Conservation (phyloP, 2,888 invertebrate genomes). For the Dryobota labecula region DNA sequence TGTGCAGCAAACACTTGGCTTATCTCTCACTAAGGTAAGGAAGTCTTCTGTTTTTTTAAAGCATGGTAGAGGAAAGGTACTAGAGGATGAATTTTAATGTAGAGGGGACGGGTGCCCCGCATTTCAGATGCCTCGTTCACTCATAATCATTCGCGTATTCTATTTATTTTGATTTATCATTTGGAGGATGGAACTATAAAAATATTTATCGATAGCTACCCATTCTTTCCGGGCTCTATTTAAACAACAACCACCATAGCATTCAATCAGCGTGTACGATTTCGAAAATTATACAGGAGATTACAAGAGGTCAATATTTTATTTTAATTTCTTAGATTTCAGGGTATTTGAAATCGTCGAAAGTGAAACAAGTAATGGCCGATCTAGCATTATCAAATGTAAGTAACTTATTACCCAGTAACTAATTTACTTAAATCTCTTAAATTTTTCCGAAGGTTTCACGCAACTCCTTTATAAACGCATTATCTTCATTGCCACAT, state of each 20-base stretch:
- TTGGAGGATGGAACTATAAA: background rate
- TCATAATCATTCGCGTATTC: background rate
- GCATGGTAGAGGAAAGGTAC: background rate
- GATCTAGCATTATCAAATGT: constrained; percentile 97
- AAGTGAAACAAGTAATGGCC: constrained; percentile 97
- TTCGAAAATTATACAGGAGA: background rate
- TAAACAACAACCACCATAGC: background rate
- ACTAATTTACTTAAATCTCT: background rate
- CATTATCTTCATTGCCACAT: too few species aligned
- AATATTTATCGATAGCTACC: background rate
- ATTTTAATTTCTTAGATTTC: constrained; percentile 90
- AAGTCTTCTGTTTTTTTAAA: background rate
- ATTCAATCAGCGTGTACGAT: background rate
- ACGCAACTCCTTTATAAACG: background rate
- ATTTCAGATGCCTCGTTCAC: background rate
- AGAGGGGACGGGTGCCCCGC: background rate
- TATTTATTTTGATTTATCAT: background rate
- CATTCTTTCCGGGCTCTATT: background rate
- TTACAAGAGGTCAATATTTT: background rate
- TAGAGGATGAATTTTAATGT: background rate
- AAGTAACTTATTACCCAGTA: constrained; percentile 32
- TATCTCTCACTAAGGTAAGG: constrained; percentile 94
- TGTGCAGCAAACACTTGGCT: constrained; percentile 95
- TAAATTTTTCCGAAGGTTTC: background rate
- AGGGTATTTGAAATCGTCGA: constrained; percentile 94